phyloP scores from a whole-genome alignment of 2,888 invertebrate species.

The Parnassius apollo region DNA sequence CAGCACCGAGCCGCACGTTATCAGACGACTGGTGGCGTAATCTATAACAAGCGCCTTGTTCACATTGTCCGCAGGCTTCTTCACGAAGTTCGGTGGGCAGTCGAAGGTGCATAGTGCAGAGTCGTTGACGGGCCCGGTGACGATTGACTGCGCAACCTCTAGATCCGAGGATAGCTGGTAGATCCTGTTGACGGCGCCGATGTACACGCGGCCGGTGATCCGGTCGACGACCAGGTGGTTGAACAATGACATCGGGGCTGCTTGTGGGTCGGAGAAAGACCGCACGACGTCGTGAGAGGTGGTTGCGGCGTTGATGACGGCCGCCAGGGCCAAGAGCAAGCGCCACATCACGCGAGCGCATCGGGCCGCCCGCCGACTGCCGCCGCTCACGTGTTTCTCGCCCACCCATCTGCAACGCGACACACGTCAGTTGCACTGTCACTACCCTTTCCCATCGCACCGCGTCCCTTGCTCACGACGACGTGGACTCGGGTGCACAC shows the following conservation, averaged over 20 bases:
- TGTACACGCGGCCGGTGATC: slow-evolving; percentile 91
- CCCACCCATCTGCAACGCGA: slow-evolving; percentile 78
- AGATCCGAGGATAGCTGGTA: slow-evolving; percentile 95
- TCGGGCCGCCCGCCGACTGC: slow-evolving; percentile 72
- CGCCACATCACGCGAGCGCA: slow-evolving; percentile 79
- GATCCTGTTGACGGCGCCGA: slow-evolving; percentile 95
- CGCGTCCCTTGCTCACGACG: slow-evolving; percentile 53
- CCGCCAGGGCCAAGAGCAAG: slow-evolving; percentile 81
- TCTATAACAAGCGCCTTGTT: slow-evolving; percentile 97
- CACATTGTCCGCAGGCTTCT: slow-evolving; percentile 92
- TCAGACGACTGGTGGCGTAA: slow-evolving; percentile 92
- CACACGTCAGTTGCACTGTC: slow-evolving; percentile 43
- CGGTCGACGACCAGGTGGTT: slow-evolving; percentile 96
- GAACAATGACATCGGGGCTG: slow-evolving; percentile 85
- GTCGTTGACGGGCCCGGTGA: slow-evolving; percentile 94
- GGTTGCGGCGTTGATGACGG: slow-evolving; percentile 75
- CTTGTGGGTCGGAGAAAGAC: slow-evolving; percentile 83
- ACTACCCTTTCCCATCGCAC: slow-evolving; percentile 73
- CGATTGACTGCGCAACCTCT: slow-evolving; percentile 87
- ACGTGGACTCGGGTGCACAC: slow-evolving; percentile 42
- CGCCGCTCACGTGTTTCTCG: slow-evolving; percentile 60
- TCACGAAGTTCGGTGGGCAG: slow-evolving; percentile 88
- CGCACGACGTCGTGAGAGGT: slow-evolving; percentile 84
- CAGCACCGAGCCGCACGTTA: slow-evolving; percentile 94
- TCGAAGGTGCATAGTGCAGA: slow-evolving; percentile 94